phyloP scores from a whole-genome alignment of 1,140 invertebrate genomes.

The Zaprionus ghesquierei region DNA sequence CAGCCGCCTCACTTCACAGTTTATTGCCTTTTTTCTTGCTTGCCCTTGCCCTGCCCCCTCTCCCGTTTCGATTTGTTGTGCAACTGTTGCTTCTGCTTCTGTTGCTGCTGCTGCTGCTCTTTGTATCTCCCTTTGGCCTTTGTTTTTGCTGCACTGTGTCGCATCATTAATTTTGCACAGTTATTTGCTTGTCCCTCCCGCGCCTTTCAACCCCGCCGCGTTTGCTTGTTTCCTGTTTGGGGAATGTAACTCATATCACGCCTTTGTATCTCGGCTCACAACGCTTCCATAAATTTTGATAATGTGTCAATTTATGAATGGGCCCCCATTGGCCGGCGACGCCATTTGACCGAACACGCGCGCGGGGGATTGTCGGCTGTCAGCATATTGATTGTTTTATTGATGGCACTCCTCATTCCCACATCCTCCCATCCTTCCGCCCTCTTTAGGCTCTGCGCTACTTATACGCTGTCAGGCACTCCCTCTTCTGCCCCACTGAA shows the following conservation, averaged over 20 bases:
- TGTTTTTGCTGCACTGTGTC: slow-evolving; percentile 55
- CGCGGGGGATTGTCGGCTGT: slow-evolving; percentile 61
- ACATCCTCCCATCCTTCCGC: background rate
- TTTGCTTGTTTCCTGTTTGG: background rate
- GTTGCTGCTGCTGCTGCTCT: slow-evolving; percentile 39
- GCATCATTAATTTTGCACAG: slow-evolving; percentile 78
- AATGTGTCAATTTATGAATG: slow-evolving; percentile 81
- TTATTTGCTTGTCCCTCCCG: slow-evolving; percentile 55
- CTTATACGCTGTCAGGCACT: background rate
- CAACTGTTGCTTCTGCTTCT: slow-evolving; percentile 67
- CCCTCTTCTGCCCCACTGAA: no score
- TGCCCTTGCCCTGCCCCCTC: background rate
- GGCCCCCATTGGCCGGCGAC: slow-evolving; percentile 23
- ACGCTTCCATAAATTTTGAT: slow-evolving; percentile 73
- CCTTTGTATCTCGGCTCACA: slow-evolving; percentile 52
- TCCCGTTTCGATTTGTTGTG: slow-evolving; percentile 5
- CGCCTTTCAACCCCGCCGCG: background rate
- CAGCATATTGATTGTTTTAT: slow-evolving; percentile 80
- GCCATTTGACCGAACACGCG: slow-evolving; percentile 28
- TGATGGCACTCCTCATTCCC: slow-evolving; percentile 52
- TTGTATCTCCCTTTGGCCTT: slow-evolving; percentile 25
- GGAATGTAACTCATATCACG: slow-evolving; percentile 57
- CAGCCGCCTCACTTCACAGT: background rate
- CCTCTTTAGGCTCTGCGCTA: background rate
- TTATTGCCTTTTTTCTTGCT: slow-evolving; percentile 40